Conservation (phyloP, 1,140 invertebrate species). For the Atta colombica region DNA sequence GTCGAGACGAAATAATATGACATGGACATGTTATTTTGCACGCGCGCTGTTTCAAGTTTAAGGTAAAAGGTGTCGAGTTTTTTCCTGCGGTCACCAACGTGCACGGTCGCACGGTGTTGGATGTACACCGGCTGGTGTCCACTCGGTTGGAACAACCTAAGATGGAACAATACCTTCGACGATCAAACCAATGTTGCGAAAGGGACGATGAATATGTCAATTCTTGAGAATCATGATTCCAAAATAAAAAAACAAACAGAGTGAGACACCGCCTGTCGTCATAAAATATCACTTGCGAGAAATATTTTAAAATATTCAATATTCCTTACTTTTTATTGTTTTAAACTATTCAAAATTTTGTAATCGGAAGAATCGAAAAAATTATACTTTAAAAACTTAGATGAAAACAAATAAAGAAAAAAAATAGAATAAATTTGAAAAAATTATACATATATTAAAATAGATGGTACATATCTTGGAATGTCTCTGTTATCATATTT, state of each 20-base stretch:
- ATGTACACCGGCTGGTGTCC: conserved; percentile 82
- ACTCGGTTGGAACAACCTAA: conserved; percentile 79
- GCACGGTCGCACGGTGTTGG: conserved; percentile 82
- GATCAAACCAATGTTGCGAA: conserved; percentile 17
- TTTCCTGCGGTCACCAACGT: conserved; percentile 72
- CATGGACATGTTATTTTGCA: conserved; percentile 41
- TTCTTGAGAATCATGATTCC: background rate
- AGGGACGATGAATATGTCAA: background rate
- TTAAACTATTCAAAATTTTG: conserved; percentile 2
- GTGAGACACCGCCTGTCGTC: background rate
- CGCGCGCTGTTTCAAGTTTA: conserved; percentile 76
- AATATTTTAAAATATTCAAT: too few species aligned
- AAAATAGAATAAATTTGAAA: background rate
- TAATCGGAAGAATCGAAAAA: background rate
- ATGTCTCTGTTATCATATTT: background rate
- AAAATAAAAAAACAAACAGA: background rate
- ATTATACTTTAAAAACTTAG: background rate
- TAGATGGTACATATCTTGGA: background rate
- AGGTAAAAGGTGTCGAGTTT: conserved; percentile 81
- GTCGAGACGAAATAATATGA: conserved; percentile 27
- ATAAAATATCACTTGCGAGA: background rate
- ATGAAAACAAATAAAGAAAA: background rate
- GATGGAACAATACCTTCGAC: conserved; percentile 73
- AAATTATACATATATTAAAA: background rate
- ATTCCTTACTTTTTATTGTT: background rate